phyloP scores from a whole-genome alignment of 2,888 invertebrate species.

The Rambutsinella grinnellia region DNA sequence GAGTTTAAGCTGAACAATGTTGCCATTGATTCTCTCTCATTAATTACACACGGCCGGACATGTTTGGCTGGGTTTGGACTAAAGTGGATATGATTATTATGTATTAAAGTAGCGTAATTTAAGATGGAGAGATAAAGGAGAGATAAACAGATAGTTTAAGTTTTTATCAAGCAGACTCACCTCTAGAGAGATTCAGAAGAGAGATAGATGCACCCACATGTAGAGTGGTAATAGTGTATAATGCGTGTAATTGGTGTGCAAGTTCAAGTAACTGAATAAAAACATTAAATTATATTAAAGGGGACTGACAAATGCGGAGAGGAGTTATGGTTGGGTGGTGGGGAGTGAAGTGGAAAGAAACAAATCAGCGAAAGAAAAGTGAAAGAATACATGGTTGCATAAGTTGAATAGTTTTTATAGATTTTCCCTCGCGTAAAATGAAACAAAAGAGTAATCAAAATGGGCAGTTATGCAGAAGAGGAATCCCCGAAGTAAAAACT shows the following conservation, averaged over 20 bases:
- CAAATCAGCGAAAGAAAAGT: neutral
- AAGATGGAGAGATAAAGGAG: constrained; percentile 3
- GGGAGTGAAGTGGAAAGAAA: neutral
- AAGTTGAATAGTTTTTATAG: too few species aligned
- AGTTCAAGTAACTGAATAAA: constrained; percentile 18
- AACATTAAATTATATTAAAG: neutral
- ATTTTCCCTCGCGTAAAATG: too few species aligned
- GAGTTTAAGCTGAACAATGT: neutral
- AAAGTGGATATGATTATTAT: neutral
- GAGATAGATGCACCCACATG: constrained; percentile 27
- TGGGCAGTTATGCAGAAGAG: too few species aligned
- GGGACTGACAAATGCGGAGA: neutral
- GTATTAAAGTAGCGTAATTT: neutral
- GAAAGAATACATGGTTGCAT: too few species aligned
- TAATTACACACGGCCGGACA: neutral
- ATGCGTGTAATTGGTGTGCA: constrained; percentile 47
- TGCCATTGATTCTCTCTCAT: neutral
- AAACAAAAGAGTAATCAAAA: too few species aligned
- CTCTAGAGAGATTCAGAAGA: neutral
- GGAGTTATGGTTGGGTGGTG: neutral
- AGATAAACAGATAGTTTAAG: neutral
- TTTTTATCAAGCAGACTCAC: neutral
- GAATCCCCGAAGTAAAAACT: too few species aligned
- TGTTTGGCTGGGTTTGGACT: neutral
- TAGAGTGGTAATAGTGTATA: constrained; percentile 34